A percentile compares a stretch with the other conserved stretches of the same genome.
These are phyloP conservation scores for Belgica antarctica DNA, from an alignment of 2,888 invertebrate species.

Conservation along the genomic window DNA sequence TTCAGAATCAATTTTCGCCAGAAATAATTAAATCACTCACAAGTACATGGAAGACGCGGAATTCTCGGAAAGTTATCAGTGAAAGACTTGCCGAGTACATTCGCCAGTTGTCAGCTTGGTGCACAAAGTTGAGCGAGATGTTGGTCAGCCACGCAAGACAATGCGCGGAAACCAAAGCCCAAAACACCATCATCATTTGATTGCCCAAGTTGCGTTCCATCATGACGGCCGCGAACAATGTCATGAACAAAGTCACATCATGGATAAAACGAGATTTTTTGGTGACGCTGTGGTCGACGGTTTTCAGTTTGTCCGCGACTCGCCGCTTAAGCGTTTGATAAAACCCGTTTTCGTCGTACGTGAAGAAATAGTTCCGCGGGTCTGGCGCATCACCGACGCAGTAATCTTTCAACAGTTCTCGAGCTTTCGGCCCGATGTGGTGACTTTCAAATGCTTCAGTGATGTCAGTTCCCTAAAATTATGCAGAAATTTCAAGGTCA, in stretches of 20 bases:
- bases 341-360: constrained; percentile 72
- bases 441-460: constrained; percentile 77
- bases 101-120: constrained; percentile 66
- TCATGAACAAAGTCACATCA: constrained; percentile 49
- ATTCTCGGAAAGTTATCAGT: constrained; percentile 55
- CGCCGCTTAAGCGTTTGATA: constrained; percentile 67
- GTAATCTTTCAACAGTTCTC: constrained; percentile 63
- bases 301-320: constrained; percentile 59
- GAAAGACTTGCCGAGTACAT: constrained; percentile 72
- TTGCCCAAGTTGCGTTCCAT: background rate
- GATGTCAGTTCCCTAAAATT: constrained; percentile 70
- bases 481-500: no score
- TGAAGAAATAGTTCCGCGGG: constrained; percentile 68
- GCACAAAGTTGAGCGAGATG: constrained; percentile 68
- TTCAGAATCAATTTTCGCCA: background rate
- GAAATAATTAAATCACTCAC: no score
- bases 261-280: constrained; percentile 28
- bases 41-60: background rate
- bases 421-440: constrained; percentile 62
- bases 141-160: constrained; percentile 57
- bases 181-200: background rate
- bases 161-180: constrained; percentile 54
- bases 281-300: constrained; percentile 55
- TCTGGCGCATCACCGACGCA: constrained; percentile 63
- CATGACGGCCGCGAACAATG: background rate